A percentile compares a stretch with the other conserved stretches of the same genome.
Conservation (phyloP, 2,797 vertebrate species). For the Chrysocyon brachyurus region DNA sequence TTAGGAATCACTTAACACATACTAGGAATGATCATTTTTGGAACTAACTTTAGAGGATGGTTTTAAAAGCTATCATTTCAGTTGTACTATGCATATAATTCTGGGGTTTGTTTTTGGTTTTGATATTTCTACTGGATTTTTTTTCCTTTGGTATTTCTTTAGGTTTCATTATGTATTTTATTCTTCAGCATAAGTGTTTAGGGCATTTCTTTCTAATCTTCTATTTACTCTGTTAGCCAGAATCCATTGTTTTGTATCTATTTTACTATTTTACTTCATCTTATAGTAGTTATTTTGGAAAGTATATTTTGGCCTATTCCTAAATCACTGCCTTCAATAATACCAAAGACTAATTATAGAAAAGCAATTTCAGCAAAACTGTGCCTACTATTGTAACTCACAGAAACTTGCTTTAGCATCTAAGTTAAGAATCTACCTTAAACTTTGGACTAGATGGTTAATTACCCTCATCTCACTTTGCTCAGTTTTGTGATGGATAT, state of each 20-base stretch:
- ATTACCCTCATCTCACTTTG: neutral
- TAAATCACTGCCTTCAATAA: constrained; percentile 13
- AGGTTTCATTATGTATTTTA: neutral
- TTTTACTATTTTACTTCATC: constrained; percentile 7
- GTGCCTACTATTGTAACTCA: neutral
- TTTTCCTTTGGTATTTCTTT: neutral
- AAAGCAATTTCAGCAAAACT: constrained; percentile 25
- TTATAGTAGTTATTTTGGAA: neutral
- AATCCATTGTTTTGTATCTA: neutral
- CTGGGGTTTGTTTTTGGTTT: neutral
- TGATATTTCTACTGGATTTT: neutral
- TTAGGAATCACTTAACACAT: neutral
- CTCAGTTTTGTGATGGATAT: neutral
- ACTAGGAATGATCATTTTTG: neutral
- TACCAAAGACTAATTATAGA: neutral
- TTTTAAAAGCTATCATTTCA: neutral
- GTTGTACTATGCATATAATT: neutral
- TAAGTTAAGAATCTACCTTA: neutral
- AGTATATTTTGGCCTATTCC: neutral
- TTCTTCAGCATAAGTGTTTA: neutral
- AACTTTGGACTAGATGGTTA: neutral
- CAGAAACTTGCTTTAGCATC: neutral
- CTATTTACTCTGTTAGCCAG: neutral
- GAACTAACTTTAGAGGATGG: neutral
- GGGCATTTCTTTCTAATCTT: neutral